phyloP scores from a whole-genome alignment of 1,140 invertebrate species.

The Brachionus manjavacas region DNA sequence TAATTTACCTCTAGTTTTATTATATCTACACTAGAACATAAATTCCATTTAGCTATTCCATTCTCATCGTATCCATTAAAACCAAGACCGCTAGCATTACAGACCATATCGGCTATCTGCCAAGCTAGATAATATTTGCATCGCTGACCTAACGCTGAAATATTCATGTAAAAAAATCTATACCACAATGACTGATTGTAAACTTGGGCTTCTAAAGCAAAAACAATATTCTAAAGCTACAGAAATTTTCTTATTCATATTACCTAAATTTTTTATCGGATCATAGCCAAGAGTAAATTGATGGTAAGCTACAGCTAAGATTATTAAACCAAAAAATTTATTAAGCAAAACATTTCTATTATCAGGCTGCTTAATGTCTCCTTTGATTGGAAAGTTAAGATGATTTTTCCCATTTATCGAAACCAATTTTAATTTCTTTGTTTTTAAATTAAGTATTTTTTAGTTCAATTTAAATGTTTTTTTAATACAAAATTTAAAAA shows the following conservation, averaged over 20 bases:
- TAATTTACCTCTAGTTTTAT: slow-evolving; percentile 74
- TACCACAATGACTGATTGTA: not conserved
- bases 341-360: not conserved
- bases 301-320: not conserved
- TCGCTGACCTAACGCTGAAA: slow-evolving; percentile 55
- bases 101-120: slow-evolving; percentile 78
- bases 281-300: not conserved
- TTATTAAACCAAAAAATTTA: not conserved
- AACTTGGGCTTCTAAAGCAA: not conserved
- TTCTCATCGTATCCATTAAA: slow-evolving; percentile 74
- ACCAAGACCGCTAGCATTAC: slow-evolving; percentile 85
- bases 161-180: not conserved
- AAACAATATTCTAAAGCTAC: no score
- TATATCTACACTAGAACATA: slow-evolving; percentile 82
- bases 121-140: slow-evolving; percentile 95
- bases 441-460: no score
- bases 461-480: no score
- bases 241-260: no score
- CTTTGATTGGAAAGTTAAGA: not conserved
- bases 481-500: no score
- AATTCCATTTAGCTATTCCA: slow-evolving; percentile 71
- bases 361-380: not conserved
- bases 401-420: not conserved
- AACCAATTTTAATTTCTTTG: not conserved
- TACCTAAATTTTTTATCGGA: not conserved